Evolutionary conservation across 2,888 invertebrate genomes (phyloP).

Genomic region (Drosophila kokeensis): DNA sequence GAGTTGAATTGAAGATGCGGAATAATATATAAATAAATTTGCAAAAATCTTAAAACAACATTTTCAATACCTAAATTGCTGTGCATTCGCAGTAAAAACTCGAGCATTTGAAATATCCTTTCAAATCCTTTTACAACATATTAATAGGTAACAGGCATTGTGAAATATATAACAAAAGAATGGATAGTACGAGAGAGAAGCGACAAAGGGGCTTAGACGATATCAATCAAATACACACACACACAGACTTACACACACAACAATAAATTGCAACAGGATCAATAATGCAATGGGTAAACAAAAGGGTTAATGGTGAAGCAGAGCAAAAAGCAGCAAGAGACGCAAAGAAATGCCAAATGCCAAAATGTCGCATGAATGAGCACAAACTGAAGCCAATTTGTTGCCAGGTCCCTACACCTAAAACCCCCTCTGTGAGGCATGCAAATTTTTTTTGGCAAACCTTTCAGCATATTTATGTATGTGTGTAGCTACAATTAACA

Average conservation of each 20-base stretch:
- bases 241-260: slow-evolving; percentile 7
- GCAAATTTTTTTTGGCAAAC: slow-evolving; percentile 4
- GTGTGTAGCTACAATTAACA: slow-evolving; percentile 49
- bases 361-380: slow-evolving; percentile 48
- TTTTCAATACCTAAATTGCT: neutral
- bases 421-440: neutral
- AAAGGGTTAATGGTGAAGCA: slow-evolving; percentile 49
- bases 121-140: neutral
- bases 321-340: slow-evolving; percentile 3
- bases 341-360: slow-evolving; percentile 26
- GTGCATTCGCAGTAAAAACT: neutral
- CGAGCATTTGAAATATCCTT: slow-evolving; percentile 10
- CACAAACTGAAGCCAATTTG: slow-evolving; percentile 57
- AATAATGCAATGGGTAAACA: slow-evolving; percentile 38
- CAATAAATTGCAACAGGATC: slow-evolving; percentile 41
- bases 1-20: neutral
- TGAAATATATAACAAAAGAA: slow-evolving; percentile 20
- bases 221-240: slow-evolving; percentile 41
- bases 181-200: neutral
- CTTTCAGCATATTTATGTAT: neutral
- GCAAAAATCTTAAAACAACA: neutral
- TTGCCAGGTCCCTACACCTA: neutral
- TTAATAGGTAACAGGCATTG: slow-evolving; percentile 17
- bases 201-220: neutral
- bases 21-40: neutral